Conservation (phyloP, 2,113 vertebrate species). For the Indicator indicator region DNA sequence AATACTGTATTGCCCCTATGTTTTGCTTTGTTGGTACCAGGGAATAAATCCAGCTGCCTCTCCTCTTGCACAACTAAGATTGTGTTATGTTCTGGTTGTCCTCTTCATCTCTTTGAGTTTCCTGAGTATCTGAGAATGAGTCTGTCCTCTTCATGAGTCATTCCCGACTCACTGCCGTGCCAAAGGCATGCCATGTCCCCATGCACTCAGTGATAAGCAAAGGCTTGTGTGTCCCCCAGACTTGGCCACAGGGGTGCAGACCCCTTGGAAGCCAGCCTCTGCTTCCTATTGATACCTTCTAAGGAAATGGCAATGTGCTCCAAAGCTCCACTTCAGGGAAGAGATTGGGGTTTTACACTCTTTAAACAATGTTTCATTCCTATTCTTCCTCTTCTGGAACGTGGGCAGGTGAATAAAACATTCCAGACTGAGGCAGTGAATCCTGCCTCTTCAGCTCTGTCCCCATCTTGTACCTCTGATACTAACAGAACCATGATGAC, state of each 20-base stretch:
- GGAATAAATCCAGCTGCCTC: not conserved
- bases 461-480: not conserved
- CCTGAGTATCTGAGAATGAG: not conserved
- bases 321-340: not conserved
- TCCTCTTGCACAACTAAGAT: not conserved
- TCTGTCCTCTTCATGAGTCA: not conserved
- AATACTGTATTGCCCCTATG: not conserved
- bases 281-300: not conserved
- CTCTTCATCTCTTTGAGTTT: not conserved
- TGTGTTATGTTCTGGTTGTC: not conserved
- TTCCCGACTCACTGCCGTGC: not conserved
- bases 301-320: fast-evolving
- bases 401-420: fast-evolving
- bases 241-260: fast-evolving
- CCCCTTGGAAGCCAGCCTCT: not conserved
- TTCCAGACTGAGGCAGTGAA: not conserved
- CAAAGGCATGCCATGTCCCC: fast-evolving
- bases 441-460: not conserved
- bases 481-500: not conserved
- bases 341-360: not conserved
- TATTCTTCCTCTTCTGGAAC: not conserved
- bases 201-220: not conserved
- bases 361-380: not conserved
- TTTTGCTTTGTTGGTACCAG: not conserved
- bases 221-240: fast-evolving